Percentiles rank a stretch among this genome's conserved stretches.
Evolutionary conservation across 2,113 vertebrate species (phyloP).

Genomic region (Alces alces): DNA sequence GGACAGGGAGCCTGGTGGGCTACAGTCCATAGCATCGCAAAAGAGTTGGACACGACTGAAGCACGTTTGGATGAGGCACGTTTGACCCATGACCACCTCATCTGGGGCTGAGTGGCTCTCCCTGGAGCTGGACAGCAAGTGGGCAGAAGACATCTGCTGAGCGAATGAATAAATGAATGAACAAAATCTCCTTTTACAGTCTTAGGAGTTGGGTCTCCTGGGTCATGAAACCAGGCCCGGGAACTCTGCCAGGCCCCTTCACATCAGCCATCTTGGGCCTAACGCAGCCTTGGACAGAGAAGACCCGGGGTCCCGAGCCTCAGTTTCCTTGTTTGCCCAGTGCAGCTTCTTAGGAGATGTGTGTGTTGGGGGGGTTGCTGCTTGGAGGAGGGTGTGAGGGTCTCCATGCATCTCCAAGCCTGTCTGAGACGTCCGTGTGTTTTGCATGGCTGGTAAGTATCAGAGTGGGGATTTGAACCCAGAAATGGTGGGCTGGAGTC

Average conservation of each 20-base stretch:
- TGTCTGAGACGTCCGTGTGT: neutral
- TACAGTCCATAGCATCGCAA: neutral
- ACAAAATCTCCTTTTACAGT: neutral
- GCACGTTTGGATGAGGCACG: neutral
- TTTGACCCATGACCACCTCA: neutral
- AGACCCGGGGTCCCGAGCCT: neutral
- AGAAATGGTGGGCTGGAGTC: neutral
- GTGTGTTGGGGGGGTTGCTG: rapidly evolving
- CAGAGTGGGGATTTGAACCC: neutral
- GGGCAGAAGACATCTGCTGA: neutral
- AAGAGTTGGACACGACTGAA: neutral
- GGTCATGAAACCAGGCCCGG: neutral
- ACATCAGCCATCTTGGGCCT: neutral
- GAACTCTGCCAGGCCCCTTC: neutral
- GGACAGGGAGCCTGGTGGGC: neutral
- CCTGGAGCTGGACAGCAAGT: neutral
- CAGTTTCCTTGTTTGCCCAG: neutral
- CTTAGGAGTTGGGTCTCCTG: neutral
- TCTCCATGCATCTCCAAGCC: neutral
- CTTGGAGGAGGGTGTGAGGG: neutral
- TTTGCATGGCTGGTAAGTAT: neutral
- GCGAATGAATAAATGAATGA: neutral
- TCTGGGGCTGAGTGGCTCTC: neutral
- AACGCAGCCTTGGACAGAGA: neutral
- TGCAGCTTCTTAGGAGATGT: neutral